Evolutionary conservation across 2,113 vertebrate genomes (phyloP).

Genomic region (Clinocottus analis): DNA sequence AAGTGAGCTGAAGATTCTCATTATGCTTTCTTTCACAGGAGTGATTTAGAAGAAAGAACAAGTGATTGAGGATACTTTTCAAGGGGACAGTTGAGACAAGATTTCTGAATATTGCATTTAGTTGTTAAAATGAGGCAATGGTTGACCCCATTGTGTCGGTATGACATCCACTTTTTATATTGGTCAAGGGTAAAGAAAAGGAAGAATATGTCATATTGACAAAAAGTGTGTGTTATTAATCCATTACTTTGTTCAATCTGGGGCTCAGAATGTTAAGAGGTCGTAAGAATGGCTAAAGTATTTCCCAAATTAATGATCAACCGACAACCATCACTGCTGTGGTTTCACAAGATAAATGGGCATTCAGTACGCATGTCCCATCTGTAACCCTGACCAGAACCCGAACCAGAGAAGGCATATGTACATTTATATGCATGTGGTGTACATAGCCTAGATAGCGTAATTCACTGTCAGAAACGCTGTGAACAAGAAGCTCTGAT

Average conservation of each 20-base stretch:
- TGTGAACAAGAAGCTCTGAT: background rate
- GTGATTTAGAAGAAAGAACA: background rate
- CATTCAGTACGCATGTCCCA: background rate
- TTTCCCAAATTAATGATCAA: background rate
- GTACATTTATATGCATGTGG: background rate
- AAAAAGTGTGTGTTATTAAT: background rate
- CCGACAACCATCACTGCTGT: background rate
- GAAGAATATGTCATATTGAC: background rate
- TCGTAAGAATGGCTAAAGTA: background rate
- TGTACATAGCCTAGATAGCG: background rate
- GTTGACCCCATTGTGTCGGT: background rate
- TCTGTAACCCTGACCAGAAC: background rate
- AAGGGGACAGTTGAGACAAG: background rate
- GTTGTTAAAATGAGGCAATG: background rate
- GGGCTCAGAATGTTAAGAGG: background rate
- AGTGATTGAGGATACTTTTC: background rate
- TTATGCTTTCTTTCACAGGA: constrained; percentile 3
- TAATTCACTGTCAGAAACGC: constrained; percentile 7
- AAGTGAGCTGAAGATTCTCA: constrained; percentile 11
- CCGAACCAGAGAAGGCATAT: background rate
- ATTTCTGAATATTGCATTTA: background rate
- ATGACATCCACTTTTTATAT: background rate
- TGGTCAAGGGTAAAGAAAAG: background rate
- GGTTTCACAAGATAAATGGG: background rate
- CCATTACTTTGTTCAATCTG: background rate